Conservation (phyloP, 2,797 vertebrate species). For the Sparus aurata region DNA sequence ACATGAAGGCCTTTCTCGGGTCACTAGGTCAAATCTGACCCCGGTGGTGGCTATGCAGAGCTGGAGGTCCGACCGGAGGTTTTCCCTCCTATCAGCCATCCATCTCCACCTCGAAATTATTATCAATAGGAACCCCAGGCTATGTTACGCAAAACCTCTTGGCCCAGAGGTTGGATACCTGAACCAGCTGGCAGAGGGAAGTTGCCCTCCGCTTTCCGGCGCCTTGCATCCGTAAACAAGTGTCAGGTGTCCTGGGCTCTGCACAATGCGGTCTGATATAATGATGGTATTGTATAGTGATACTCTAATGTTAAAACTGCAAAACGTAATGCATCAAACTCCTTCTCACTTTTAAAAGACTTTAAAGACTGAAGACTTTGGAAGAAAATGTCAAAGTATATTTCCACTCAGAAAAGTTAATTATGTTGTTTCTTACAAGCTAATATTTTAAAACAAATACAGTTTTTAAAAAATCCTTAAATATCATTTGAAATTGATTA, state of each 20-base stretch:
- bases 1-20: slow-evolving; percentile 18
- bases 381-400: neutral
- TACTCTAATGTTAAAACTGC: neutral
- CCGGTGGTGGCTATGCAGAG: slow-evolving; percentile 45
- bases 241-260: slow-evolving; percentile 63
- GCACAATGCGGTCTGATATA: slow-evolving; percentile 26
- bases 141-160: slow-evolving; percentile 67
- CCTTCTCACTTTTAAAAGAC: neutral
- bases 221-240: slow-evolving; percentile 67
- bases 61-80: slow-evolving; percentile 64
- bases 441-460: neutral
- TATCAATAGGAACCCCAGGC: slow-evolving; percentile 78
- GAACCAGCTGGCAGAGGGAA: slow-evolving; percentile 65
- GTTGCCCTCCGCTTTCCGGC: slow-evolving; percentile 37
- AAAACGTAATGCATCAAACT: neutral
- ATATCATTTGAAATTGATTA: neutral
- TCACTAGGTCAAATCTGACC: slow-evolving; percentile 56
- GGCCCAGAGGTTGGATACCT: slow-evolving; percentile 61
- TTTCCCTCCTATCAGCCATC: slow-evolving; percentile 74
- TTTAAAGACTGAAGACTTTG: neutral
- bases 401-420: neutral
- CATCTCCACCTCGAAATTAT: slow-evolving; percentile 83
- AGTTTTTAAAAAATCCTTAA: neutral
- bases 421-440: neutral
- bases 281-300: slow-evolving; percentile 51